Evolutionary conservation across 92 coral and sea anemone species (phyloP), one percentile per base, ranked within the genome.

Genomic region (Parazoanthus darwini): DNA sequence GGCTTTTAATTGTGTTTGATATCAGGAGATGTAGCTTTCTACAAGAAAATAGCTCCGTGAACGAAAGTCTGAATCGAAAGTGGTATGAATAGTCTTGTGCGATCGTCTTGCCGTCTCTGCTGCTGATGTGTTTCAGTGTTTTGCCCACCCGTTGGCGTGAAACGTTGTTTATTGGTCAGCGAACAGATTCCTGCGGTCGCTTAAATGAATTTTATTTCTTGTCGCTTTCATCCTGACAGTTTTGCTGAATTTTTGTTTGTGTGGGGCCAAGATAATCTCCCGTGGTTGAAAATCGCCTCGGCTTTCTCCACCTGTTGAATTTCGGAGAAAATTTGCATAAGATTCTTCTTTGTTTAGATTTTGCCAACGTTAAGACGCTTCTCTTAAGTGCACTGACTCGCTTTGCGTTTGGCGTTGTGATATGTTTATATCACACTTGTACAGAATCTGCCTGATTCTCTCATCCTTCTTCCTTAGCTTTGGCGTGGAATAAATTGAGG

Each of bases 241-340:
- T 43, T 46, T 70, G 54, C 29, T 84, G 79, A 68, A 84, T 84
- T 71, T 83, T 84, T 70, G 87, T 71, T 84, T 29, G 79, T 84
- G 79, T 71, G 78, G 51, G 87, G 67, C 36, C 48, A 63, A 72
- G 54, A 18, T 59, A 82, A 46, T 82, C 76, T 37, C 54, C 74
- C 35, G 43, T 82, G 39, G 50, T 25, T 38, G 86, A 11, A 58
- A 66, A 54, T 72, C 46, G 51, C 56, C 65, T 36, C 16, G 5
- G 42, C 51, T 84, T 38, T 26, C 78, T 84, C 87, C 87, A 84
- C 87, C 87, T 84, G 87, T 84, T 84, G 87, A 84, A 71, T 72
- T 82, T 29, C 79, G 87, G 71, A 84, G 42, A 75, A 71, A 84
- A 84, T 84, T 84, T 84, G 78, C 87, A 84, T 71, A 78, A 18